phyloP scores from a whole-genome alignment of 2,888 invertebrate species.

The Sarcophaga subvicina region DNA sequence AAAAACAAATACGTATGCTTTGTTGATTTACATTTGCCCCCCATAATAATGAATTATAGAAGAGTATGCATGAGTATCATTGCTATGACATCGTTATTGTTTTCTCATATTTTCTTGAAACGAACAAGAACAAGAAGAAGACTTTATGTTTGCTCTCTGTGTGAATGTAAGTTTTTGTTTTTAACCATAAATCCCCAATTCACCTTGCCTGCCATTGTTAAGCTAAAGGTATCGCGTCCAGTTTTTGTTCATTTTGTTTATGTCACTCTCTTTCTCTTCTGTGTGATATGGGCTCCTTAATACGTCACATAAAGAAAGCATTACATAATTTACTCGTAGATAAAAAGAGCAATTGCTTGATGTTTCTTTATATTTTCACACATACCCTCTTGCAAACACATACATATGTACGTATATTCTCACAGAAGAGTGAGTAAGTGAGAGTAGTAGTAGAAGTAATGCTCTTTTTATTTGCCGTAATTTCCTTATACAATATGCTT shows the following conservation, averaged over 20 bases:
- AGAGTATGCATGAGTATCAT: conserved; percentile 19
- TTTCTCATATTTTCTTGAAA: conserved; percentile 25
- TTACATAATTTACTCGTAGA: conserved; percentile 46
- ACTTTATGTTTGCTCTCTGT: not conserved
- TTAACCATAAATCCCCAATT: conserved; percentile 12
- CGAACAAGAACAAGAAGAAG: not conserved
- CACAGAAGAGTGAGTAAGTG: not conserved
- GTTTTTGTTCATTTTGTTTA: conserved; percentile 25
- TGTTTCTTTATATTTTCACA: not conserved
- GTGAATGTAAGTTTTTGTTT: not conserved
- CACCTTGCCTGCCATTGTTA: conserved; percentile 24
- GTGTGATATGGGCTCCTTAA: conserved; percentile 20
- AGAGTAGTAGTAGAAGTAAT: not conserved
- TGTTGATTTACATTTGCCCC: not conserved
- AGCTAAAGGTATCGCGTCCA: conserved; percentile 63
- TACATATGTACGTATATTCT: too few relatives aligned
- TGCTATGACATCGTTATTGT: not conserved
- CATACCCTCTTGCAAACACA: too few relatives aligned
- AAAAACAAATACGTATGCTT: not conserved
- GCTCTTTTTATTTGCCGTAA: conserved; percentile 20
- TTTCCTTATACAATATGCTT: not conserved
- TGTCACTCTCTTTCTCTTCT: too few relatives aligned
- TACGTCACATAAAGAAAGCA: conserved; percentile 57
- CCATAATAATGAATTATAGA: conserved; percentile 45
- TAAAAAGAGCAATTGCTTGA: conserved; percentile 65